Evolutionary conservation across 2,113 vertebrate genomes (phyloP).

Genomic region (Lontra canadensis): DNA sequence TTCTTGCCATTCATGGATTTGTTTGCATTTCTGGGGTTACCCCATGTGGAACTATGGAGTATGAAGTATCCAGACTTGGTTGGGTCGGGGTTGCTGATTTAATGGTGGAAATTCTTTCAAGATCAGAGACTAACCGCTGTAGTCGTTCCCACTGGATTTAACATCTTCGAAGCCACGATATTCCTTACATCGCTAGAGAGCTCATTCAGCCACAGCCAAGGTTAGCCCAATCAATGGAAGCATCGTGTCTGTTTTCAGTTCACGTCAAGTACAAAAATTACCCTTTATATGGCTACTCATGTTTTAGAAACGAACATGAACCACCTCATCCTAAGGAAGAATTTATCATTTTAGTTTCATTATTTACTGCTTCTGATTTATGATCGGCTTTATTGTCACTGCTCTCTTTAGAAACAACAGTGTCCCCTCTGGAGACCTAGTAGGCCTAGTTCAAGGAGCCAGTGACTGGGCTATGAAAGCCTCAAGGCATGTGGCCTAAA

Average conservation of each 20-base stretch:
- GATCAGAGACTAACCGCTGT: neutral
- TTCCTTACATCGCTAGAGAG: neutral
- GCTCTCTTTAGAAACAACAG: neutral
- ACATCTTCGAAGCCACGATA: neutral
- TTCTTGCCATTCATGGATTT: neutral
- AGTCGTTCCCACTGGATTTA: neutral
- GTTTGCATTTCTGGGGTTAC: neutral
- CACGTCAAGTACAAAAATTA: neutral
- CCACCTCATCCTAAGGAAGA: neutral
- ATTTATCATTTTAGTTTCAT: neutral
- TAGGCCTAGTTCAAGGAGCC: neutral
- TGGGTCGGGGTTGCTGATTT: slow-evolving; percentile 25
- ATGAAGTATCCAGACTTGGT: neutral
- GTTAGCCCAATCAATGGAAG: neutral
- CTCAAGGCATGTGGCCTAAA: neutral
- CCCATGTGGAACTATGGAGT: neutral
- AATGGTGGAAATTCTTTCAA: slow-evolving; percentile 35
- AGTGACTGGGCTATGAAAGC: neutral
- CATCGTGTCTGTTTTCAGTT: neutral
- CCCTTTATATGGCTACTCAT: neutral
- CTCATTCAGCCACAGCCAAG: neutral
- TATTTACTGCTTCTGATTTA: slow-evolving; percentile 11
- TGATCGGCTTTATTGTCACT: neutral
- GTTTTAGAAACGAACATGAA: neutral
- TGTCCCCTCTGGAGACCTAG: neutral